These are phyloP conservation scores for Paracyclopina nana DNA, from an alignment of 1,140 invertebrate genomes.

Conservation along the genomic window DNA sequence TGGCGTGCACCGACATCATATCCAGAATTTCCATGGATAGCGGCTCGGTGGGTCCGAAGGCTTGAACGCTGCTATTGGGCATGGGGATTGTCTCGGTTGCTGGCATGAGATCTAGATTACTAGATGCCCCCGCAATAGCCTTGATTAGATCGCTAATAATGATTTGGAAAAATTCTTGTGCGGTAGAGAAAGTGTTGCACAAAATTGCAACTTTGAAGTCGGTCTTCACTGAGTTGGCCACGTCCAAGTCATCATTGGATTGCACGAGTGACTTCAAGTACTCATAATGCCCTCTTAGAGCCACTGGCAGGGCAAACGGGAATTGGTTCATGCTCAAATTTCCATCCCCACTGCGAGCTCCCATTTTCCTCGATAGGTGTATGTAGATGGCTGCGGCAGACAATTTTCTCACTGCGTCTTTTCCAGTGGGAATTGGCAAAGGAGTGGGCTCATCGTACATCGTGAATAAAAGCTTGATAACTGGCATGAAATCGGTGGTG, in stretches of 20 bases:
- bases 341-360: not conserved
- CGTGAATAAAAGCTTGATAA: slow-evolving; percentile 26
- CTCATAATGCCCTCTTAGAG: not conserved
- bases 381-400: slow-evolving; percentile 91
- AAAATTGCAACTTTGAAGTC: slow-evolving; percentile 76
- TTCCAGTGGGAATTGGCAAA: slow-evolving; percentile 60
- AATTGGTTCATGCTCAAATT: not conserved
- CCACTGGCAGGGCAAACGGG: too few relatives aligned
- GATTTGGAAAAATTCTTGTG: slow-evolving; percentile 33
- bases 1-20: slow-evolving; percentile 85
- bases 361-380: slow-evolving; percentile 47
- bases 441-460: slow-evolving; percentile 79
- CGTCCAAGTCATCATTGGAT: not conserved
- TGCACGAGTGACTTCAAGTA: not conserved
- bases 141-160: slow-evolving; percentile 76
- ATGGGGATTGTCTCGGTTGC: slow-evolving; percentile 37
- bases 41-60: slow-evolving; percentile 49
- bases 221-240: slow-evolving; percentile 20
- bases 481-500: slow-evolving; percentile 24
- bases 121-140: slow-evolving; percentile 57
- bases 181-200: slow-evolving; percentile 80
- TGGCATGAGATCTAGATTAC: too few relatives aligned
- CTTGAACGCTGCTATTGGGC: slow-evolving; percentile 30
- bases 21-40: slow-evolving; percentile 78
- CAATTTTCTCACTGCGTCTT: slow-evolving; percentile 66